Conservation (phyloP, 2,888 invertebrate genomes). For the Onthophagus sagittarius region DNA sequence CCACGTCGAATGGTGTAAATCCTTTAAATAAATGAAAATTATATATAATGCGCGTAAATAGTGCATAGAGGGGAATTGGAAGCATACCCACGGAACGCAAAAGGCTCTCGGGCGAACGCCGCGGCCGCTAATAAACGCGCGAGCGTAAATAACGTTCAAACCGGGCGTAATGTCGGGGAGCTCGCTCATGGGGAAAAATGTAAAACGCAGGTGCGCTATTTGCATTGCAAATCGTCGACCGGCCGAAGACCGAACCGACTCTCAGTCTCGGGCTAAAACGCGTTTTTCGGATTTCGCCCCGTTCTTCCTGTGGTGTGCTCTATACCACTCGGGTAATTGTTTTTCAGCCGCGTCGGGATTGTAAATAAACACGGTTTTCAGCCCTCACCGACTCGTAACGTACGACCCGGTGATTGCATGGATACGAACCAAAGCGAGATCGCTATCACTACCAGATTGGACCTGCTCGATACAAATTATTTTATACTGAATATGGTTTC, state of each 20-base stretch:
- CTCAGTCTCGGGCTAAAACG: not conserved
- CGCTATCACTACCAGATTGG: not conserved
- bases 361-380: slow-evolving; percentile 5
- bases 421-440: not conserved
- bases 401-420: not conserved
- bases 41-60: not conserved
- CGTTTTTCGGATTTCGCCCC: slow-evolving; percentile 6
- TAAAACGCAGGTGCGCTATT: slow-evolving; percentile 49
- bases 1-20: not conserved
- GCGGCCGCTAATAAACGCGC: slow-evolving; percentile 41
- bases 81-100: not conserved
- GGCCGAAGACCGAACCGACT: not conserved
- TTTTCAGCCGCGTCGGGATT: not conserved
- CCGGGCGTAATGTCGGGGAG: slow-evolving; percentile 26
- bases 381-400: not conserved
- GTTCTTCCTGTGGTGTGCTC: not conserved
- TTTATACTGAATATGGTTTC: not conserved
- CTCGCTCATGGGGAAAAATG: slow-evolving; percentile 44
- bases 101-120: not conserved
- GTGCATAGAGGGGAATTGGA: not conserved
- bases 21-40: slow-evolving; percentile 7
- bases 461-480: not conserved
- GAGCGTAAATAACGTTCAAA: slow-evolving; percentile 43
- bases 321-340: not conserved
- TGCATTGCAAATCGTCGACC: slow-evolving; percentile 46